Evolutionary conservation across 1,140 invertebrate genomes (phyloP).

Genomic region (Cydia pomonella): DNA sequence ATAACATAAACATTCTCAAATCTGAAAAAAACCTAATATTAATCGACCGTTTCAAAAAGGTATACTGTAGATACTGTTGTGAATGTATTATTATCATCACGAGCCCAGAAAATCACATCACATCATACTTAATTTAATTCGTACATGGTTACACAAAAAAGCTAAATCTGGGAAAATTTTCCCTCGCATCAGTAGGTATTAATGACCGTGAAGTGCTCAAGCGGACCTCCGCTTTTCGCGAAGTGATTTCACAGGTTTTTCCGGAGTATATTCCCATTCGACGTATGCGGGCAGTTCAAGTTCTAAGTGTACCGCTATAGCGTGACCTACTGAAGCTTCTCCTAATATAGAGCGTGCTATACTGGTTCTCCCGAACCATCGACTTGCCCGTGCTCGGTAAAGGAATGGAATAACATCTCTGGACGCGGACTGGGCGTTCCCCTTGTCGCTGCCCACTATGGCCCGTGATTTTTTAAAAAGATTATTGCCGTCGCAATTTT

Average conservation of each 20-base stretch:
- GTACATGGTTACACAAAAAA: not conserved
- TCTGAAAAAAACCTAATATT: too few relatives aligned
- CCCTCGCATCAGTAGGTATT: constrained; percentile 13
- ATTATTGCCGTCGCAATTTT: not conserved
- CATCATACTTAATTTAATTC: constrained; percentile 14
- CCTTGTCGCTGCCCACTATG: not conserved
- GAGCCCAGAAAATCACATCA: not conserved
- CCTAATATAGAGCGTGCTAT: not conserved
- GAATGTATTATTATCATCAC: not conserved
- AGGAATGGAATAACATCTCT: not conserved
- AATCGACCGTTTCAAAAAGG: too few relatives aligned
- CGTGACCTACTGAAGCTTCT: not conserved
- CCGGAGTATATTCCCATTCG: not conserved
- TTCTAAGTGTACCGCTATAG: not conserved
- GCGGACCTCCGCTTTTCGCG: constrained; percentile 14
- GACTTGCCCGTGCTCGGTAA: not conserved
- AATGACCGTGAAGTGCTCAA: constrained; percentile 19
- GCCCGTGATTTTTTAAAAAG: not conserved
- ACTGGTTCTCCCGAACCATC: not conserved
- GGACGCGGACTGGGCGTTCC: constrained; percentile 1
- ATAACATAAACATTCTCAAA: too few relatives aligned
- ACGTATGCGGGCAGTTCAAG: not conserved
- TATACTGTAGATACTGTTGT: not conserved
- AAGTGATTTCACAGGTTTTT: constrained; percentile 29
- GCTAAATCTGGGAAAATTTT: constrained; percentile 20